Evolutionary conservation across 2,888 invertebrate species (phyloP), one percentile per base, ranked within the genome.

Genomic region (Pemphredon lugubris): DNA sequence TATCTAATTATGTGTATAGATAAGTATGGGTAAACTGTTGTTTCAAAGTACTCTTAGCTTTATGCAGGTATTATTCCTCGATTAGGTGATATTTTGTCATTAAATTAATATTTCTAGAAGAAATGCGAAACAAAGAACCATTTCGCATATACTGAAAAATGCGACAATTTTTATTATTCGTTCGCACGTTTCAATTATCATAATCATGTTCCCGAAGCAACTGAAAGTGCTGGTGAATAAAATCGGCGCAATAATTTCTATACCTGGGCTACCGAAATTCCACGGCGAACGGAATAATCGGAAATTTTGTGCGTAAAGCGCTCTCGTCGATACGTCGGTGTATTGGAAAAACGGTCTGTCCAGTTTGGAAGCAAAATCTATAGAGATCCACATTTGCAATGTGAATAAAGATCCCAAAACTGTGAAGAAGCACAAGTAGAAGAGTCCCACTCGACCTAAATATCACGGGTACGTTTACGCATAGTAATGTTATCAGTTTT

Each of bases 341-440:
- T 79, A 75, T 18, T 76, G 65, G 44, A 83, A 81, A 42, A 73
- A 73, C 6, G 88, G 87, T 48, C 75, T 80, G 2, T 86, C 81
- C n/a, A 81, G 64, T 0, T 74, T 39, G 0, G 76, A 60, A n/a
- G 81, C 74, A 14, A 83, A 82, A n/a, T 73, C 30, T 2, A 87
- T 59, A 5, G 83, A 82, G 3, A 87, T 40, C 79, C 81, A 86
- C 82, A 89, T 77, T 81, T 88, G 86, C 0, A 88, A 11, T 0
- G 63, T 64, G 14, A 86, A 85, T 16, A 89, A 34, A 2, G 79
- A 70, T 16, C 84, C 85, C 47, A 89, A 71, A 6, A 83, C 75
- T 0, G 77, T 66, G 55, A 82, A 87, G 66, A 89, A 89, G 37
- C 77, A 80, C 6, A 82, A 7, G 48, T 89, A 89, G 67, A 88